Conservation (phyloP, 1,140 invertebrate species). For the Halyomorpha halys region DNA sequence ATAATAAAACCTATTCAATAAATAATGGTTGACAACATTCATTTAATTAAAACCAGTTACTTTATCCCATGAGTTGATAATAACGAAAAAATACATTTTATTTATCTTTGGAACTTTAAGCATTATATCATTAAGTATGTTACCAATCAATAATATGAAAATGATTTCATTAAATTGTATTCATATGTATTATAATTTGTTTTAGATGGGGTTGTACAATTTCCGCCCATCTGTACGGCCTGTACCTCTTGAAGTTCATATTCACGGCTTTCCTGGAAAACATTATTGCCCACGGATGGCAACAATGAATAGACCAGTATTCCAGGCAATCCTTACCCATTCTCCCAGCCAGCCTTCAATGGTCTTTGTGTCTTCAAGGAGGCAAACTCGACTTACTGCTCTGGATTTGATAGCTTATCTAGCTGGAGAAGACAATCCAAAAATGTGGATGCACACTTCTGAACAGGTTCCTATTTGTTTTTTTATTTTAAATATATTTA, state of each 20-base stretch:
- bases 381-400: constrained; percentile 94
- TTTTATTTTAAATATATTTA: too few relatives aligned
- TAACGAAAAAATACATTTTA: too few relatives aligned
- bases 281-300: constrained; percentile 99
- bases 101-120: too few relatives aligned
- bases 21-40: too few relatives aligned
- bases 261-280: constrained; percentile 85
- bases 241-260: constrained; percentile 92
- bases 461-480: constrained; percentile 46
- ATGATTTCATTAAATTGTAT: too few relatives aligned
- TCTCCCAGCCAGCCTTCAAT: constrained; percentile 82
- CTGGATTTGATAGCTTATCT: constrained; percentile 91
- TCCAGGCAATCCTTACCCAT: constrained; percentile 87
- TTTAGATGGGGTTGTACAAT: constrained; percentile 84
- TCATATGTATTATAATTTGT: too few relatives aligned
- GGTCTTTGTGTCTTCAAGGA: constrained; percentile 93
- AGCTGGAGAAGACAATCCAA: constrained; percentile 81
- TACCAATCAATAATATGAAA: too few relatives aligned
- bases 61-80: too few relatives aligned
- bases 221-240: constrained; percentile 95
- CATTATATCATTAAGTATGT: too few relatives aligned
- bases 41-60: too few relatives aligned
- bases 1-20: too few relatives aligned
- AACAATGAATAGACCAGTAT: constrained; percentile 98
- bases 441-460: constrained; percentile 87